Base-by-base conservation (phyloP, 1,140 invertebrate genomes). In the Drosophila nikananu region DNA sequence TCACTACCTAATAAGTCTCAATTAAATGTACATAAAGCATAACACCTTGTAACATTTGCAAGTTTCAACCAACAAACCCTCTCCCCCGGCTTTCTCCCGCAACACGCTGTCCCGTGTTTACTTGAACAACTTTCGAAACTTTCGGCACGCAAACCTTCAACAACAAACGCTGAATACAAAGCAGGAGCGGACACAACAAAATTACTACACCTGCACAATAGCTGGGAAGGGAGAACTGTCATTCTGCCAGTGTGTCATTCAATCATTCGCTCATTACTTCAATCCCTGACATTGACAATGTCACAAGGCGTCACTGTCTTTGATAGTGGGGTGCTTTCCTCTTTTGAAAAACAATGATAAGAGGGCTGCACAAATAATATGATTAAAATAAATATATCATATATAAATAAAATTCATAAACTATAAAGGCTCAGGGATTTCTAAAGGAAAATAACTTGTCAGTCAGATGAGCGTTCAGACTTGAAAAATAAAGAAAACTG, bases 21-120 rank as follows among this genome's bases (percentile, higher is more conserved):
- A 90, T 90, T 91, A 90, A 90, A 90, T 91, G 86, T 91, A 90
- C 86, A 90, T 90, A 90, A 90, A 91, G 61, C 77, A 91, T 86
- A 91, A 90, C 86, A 90, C 86, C 86, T 91, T 86, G 67, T 76
- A 84, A 83, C 83, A 87, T 87, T 87, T 87, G 84, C 84, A 87
- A 89, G 83, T 63, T 83, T 68, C 35, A 66, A 48, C 55, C 62
- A 46, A 59, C 62, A 62, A 61, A 54, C 57, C 35, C 49, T 37
- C 55, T 37, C 48, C 30, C 59, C 39, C 30, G 7, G 0, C 27
- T 8, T 7, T 1, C 5, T 10, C 15, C 32, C 7, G 12, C 19
- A 30, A 39, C 23, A 55, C 52, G 30, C 30, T 57, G 35, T n/a
- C 19, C 23, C 21, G 54, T 74, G 68, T 74, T 74, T 73, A 61